Evolutionary conservation across 2,113 vertebrate species (phyloP).

Genomic region (Gobio gobio): DNA sequence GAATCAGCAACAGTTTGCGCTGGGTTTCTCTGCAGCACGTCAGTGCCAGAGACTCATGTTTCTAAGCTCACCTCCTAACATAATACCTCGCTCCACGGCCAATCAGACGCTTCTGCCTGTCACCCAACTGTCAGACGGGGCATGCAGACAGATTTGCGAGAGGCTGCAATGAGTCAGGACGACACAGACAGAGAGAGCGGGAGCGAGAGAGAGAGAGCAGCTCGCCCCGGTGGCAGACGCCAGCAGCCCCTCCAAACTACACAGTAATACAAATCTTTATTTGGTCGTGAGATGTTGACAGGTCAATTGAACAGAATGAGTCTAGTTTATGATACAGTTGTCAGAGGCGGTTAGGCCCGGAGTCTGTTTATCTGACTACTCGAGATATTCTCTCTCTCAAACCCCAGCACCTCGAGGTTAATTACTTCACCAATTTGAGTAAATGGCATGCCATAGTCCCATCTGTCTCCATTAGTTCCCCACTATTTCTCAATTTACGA

Average conservation of each 20-base stretch:
- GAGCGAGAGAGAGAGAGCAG: background rate
- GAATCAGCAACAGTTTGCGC: background rate
- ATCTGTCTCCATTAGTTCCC: constrained; percentile 94
- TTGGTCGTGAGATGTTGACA: constrained; percentile 90
- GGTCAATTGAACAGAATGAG: constrained; percentile 93
- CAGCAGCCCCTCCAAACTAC: constrained; percentile 78
- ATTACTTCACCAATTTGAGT: constrained; percentile 96
- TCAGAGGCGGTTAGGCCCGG: constrained; percentile 89
- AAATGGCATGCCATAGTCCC: constrained; percentile 94
- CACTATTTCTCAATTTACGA: constrained; percentile 94
- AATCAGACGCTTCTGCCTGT: constrained; percentile 85
- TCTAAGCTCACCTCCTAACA: constrained; percentile 10
- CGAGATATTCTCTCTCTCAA: constrained; percentile 90
- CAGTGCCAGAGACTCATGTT: constrained; percentile 12
- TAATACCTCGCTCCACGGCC: constrained; percentile 74
- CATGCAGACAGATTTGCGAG: constrained; percentile 81
- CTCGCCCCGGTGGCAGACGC: constrained; percentile 40
- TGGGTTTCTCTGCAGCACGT: background rate
- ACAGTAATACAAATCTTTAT: constrained; percentile 94
- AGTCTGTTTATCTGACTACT: constrained; percentile 87
- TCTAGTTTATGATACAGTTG: constrained; percentile 94
- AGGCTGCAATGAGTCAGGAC: constrained; percentile 53
- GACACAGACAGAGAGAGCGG: constrained; percentile 7
- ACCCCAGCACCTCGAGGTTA: constrained; percentile 91
- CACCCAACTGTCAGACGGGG: constrained; percentile 82